phyloP scores from a whole-genome alignment of 2,888 invertebrate genomes.

The Macaria notata region DNA sequence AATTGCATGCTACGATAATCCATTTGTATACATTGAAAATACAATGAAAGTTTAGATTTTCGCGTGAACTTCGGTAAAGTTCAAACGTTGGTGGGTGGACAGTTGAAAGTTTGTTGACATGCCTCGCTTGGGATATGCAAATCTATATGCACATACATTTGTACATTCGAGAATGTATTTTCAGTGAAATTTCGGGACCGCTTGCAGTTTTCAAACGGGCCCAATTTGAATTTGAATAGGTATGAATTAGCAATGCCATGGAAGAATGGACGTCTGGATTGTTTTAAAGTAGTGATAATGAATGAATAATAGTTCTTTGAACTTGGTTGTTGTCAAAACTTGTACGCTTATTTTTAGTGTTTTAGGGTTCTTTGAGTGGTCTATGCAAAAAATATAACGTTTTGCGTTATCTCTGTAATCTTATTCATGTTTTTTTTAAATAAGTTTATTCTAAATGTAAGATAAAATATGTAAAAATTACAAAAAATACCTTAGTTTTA shows the following conservation, averaged over 20 bases:
- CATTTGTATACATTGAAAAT: too few relatives aligned
- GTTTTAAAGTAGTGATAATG: not conserved
- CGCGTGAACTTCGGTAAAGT: too few relatives aligned
- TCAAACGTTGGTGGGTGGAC: slow-evolving; percentile 23
- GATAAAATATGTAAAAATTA: too few relatives aligned
- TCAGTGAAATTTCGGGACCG: slow-evolving; percentile 13
- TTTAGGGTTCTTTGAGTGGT: too few relatives aligned
- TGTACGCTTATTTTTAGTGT: too few relatives aligned
- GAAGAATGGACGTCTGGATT: slow-evolving; percentile 15
- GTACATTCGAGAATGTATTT: slow-evolving; percentile 24
- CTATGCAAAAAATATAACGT: too few relatives aligned
- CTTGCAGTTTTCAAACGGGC: slow-evolving; percentile 20
- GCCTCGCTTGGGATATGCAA: slow-evolving; percentile 32
- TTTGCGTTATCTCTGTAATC: too few relatives aligned
- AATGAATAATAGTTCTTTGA: slow-evolving; percentile 10
- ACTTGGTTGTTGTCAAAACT: not conserved
- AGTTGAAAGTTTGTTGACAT: slow-evolving; percentile 33
- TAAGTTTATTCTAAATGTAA: too few relatives aligned
- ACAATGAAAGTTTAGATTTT: too few relatives aligned
- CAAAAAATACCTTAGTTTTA: too few relatives aligned
- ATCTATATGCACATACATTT: slow-evolving; percentile 15
- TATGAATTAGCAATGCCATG: slow-evolving; percentile 12
- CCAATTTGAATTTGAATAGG: slow-evolving; percentile 21
- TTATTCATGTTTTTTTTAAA: too few relatives aligned
- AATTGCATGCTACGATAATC: too few relatives aligned